A percentile compares a stretch with the other conserved stretches of the same genome.
Evolutionary conservation across 1,140 invertebrate genomes (phyloP).

Genomic region (Lordiphosa clarofinis): DNA sequence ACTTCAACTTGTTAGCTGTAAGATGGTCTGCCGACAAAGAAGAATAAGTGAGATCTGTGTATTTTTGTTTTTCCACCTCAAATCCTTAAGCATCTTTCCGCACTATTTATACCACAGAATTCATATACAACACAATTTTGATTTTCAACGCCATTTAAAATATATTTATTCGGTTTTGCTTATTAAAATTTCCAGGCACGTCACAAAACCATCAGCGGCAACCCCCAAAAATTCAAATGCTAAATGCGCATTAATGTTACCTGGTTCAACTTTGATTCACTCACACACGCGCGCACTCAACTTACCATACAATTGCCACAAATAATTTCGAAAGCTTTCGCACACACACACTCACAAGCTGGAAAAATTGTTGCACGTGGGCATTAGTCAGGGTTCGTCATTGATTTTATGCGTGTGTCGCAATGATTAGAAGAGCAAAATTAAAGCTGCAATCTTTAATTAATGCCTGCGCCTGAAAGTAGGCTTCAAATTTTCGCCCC

Average conservation of each 20-base stretch:
- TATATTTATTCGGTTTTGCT: slow-evolving; percentile 31
- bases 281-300: slow-evolving; percentile 1
- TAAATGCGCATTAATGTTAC: slow-evolving; percentile 39
- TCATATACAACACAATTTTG: slow-evolving; percentile 14
- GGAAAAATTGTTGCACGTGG: slow-evolving; percentile 10
- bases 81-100: background rate
- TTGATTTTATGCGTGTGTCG: background rate
- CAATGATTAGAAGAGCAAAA: background rate
- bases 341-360: background rate
- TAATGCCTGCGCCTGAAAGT: too few species aligned
- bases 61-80: too few species aligned
- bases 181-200: slow-evolving; percentile 38
- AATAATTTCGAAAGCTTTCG: slow-evolving; percentile 6
- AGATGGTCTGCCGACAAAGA: too few species aligned
- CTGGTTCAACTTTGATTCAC: slow-evolving; percentile 12
- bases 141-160: slow-evolving; percentile 26
- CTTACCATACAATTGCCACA: slow-evolving; percentile 9
- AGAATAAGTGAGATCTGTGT: too few species aligned
- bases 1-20: too few species aligned
- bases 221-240: slow-evolving; percentile 27
- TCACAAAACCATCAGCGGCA: slow-evolving; percentile 44
- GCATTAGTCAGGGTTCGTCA: background rate
- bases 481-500: too few species aligned
- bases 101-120: slow-evolving; percentile 4
- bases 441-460: background rate